Conservation (phyloP, 2,113 vertebrate genomes). For the Nibea coibor region DNA sequence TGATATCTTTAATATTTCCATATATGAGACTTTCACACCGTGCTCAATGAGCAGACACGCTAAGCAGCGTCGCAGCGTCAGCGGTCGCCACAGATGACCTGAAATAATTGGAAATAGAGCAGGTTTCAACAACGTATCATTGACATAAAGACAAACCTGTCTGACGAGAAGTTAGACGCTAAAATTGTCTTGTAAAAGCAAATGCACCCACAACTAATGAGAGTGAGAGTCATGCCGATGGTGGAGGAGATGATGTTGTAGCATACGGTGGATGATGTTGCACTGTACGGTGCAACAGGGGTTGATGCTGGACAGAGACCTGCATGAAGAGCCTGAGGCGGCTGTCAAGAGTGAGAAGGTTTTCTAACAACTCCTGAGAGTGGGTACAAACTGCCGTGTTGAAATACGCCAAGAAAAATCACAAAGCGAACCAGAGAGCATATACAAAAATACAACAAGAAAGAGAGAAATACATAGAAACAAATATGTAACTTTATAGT, state of each 20-base stretch:
- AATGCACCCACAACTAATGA: too few relatives aligned
- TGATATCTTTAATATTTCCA: too few relatives aligned
- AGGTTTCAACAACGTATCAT: not conserved
- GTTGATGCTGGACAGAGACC: too few relatives aligned
- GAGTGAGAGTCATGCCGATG: not conserved
- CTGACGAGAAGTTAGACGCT: not conserved
- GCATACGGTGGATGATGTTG: not conserved
- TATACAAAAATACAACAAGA: too few relatives aligned
- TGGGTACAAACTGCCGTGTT: not conserved
- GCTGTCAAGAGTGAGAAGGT: not conserved
- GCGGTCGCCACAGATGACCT: not conserved
- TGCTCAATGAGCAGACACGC: not conserved
- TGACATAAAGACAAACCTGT: not conserved
- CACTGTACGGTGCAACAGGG: not conserved
- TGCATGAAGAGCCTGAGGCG: not conserved
- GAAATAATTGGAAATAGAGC: not conserved
- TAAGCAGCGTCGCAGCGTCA: not conserved
- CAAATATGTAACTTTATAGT: too few relatives aligned
- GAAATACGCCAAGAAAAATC: not conserved
- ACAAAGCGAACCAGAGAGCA: too few relatives aligned
- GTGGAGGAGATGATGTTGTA: not conserved
- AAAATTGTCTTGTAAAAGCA: not conserved
- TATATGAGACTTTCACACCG: not conserved
- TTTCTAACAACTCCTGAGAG: not conserved
- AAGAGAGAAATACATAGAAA: too few relatives aligned